Percentiles rank a stretch among this genome's conserved stretches.
These are phyloP conservation scores for Oligia latruncula DNA, from an alignment of 2,888 invertebrate genomes.

Conservation along the genomic window DNA sequence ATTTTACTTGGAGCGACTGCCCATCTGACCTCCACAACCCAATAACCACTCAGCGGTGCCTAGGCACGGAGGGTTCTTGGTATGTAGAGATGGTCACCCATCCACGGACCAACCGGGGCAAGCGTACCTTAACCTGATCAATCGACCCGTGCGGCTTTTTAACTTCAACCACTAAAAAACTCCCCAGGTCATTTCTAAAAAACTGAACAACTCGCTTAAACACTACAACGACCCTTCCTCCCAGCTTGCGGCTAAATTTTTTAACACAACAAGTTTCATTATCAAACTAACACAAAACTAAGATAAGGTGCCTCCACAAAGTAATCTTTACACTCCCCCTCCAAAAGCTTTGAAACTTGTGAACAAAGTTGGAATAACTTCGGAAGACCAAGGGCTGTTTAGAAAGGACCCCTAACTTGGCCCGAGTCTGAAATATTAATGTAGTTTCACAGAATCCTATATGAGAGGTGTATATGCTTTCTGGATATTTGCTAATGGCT, in stretches of 20 bases:
- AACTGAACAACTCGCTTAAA: not conserved
- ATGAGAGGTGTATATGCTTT: conserved; percentile 82
- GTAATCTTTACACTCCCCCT: conserved; percentile 86
- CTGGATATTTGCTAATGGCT: conserved; percentile 80
- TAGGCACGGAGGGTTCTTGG: too few relatives aligned
- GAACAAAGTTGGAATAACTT: conserved; percentile 89
- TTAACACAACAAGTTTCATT: conserved; percentile 72
- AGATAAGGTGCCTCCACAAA: conserved; percentile 85
- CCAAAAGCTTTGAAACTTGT: conserved; percentile 80
- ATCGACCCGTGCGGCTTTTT: too few relatives aligned
- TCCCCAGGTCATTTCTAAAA: not conserved
- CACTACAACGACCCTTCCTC: not conserved
- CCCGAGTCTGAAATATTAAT: conserved; percentile 88
- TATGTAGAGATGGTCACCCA: too few relatives aligned
- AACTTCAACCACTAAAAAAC: too few relatives aligned
- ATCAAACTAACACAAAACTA: conserved; percentile 82
- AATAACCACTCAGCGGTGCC: too few relatives aligned
- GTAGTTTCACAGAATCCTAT: conserved; percentile 89
- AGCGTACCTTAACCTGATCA: too few relatives aligned
- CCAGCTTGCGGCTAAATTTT: conserved; percentile 53
- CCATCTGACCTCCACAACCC: too few relatives aligned
- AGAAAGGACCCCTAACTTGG: conserved; percentile 88
- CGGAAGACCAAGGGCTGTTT: conserved; percentile 90
- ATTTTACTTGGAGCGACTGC: too few relatives aligned
- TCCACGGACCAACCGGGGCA: too few relatives aligned